These are phyloP conservation scores for Neofelis nebulosa DNA, from an alignment of 2,113 vertebrate species.

Conservation along the genomic window DNA sequence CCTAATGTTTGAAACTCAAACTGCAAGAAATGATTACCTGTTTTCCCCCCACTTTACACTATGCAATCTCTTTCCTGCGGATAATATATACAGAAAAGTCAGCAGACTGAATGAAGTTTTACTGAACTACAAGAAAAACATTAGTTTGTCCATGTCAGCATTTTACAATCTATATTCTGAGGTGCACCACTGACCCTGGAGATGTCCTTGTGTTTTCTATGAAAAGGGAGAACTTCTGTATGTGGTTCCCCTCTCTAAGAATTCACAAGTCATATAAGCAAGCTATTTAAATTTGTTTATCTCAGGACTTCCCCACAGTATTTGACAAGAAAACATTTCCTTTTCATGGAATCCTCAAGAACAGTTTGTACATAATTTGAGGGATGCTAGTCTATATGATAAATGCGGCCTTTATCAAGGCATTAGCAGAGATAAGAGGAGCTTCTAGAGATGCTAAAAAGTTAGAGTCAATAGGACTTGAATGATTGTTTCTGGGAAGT, in stretches of 20 bases:
- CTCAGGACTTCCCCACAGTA: background rate
- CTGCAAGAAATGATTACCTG: background rate
- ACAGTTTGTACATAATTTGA: background rate
- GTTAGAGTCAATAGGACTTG: background rate
- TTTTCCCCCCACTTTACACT: background rate
- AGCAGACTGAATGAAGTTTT: background rate
- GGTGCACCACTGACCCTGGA: background rate
- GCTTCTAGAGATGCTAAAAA: slow-evolving; percentile 29
- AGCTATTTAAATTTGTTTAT: background rate
- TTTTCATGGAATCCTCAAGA: background rate
- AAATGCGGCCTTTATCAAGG: slow-evolving; percentile 28
- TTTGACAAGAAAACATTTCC: slow-evolving; percentile 24
- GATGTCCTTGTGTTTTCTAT: background rate
- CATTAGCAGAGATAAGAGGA: background rate
- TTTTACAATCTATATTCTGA: background rate
- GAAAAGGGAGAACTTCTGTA: background rate
- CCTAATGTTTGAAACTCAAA: slow-evolving; percentile 18
- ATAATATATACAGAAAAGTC: background rate
- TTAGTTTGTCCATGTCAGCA: background rate
- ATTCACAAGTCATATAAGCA: background rate
- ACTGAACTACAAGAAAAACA: background rate
- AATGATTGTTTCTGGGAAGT: slow-evolving; percentile 17
- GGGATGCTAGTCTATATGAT: background rate
- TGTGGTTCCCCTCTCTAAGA: background rate
- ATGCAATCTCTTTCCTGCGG: background rate